A percentile compares a stretch with the other conserved stretches of the same genome.
These are phyloP conservation scores for Gnathonemus echidnorhynchus DNA, from an alignment of 2,113 vertebrate species.

Conservation along the genomic window DNA sequence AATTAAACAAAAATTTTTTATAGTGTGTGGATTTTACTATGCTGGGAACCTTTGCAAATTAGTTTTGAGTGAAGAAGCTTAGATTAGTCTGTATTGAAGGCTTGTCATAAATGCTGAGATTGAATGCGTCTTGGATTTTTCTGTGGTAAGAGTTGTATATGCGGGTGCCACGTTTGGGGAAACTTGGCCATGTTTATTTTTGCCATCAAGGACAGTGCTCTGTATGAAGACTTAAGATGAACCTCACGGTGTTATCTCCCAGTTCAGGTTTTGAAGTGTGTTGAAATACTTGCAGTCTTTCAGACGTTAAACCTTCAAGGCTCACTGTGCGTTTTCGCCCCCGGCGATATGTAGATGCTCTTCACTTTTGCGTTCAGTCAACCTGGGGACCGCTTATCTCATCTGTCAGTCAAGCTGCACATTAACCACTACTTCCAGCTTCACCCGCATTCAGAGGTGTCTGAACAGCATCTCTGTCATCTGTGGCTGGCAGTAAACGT, in stretches of 20 bases:
- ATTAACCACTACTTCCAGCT: neutral
- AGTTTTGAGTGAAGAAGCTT: neutral
- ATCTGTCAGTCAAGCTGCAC: conserved; percentile 2
- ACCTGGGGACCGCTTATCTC: neutral
- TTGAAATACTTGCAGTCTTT: neutral
- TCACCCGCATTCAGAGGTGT: neutral
- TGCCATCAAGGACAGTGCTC: neutral
- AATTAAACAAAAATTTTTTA: neutral
- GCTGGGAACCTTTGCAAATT: neutral
- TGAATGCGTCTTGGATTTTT: neutral
- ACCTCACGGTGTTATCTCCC: neutral
- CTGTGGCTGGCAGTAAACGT: neutral
- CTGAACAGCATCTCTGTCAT: neutral
- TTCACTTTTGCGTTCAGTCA: neutral
- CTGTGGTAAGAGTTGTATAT: neutral
- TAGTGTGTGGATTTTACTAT: neutral
- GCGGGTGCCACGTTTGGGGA: neutral
- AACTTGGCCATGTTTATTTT: neutral
- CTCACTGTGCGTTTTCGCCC: neutral
- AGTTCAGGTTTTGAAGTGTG: neutral
- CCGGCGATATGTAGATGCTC: neutral
- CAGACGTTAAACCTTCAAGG: neutral
- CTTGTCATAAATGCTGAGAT: neutral
- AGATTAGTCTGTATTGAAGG: neutral
- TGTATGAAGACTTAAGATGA: neutral